Percentiles rank a stretch among this genome's conserved stretches.
Conservation (phyloP, 2,888 invertebrate genomes). For the Marasmarcha lunaedactyla region DNA sequence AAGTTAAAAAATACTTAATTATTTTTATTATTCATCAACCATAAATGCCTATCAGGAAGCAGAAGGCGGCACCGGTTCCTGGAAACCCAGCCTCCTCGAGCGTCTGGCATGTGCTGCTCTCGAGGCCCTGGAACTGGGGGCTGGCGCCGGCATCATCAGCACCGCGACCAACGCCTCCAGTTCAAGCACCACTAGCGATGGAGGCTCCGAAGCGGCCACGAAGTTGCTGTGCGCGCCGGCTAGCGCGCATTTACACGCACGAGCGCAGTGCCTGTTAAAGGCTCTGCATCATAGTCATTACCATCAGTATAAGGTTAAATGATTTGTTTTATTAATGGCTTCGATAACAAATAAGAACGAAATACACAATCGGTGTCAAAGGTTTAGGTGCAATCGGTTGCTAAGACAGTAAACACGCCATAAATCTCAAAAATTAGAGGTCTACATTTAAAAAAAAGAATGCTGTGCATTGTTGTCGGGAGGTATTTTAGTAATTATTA, state of each 20-base stretch:
- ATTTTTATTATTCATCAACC: too few relatives aligned
- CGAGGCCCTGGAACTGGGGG: slow-evolving; percentile 51
- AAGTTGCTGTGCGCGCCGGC: slow-evolving; percentile 58
- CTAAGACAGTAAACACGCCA: too few relatives aligned
- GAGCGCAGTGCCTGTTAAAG: slow-evolving; percentile 84
- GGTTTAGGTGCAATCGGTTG: too few relatives aligned
- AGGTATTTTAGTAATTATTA: too few relatives aligned
- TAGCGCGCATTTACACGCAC: slow-evolving; percentile 45
- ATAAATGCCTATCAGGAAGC: slow-evolving; percentile 47
- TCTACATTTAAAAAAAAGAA: too few relatives aligned
- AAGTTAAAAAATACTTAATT: too few relatives aligned
- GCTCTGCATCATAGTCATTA: slow-evolving; percentile 82
- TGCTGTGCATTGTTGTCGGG: too few relatives aligned
- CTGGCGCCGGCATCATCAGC: slow-evolving; percentile 25
- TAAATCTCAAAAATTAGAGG: too few relatives aligned
- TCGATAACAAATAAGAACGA: too few relatives aligned
- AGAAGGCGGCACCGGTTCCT: slow-evolving; percentile 33
- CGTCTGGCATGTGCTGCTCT: slow-evolving; percentile 56
- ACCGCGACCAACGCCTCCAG: slow-evolving; percentile 27
- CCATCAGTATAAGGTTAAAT: slow-evolving; percentile 84
- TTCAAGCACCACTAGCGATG: slow-evolving; percentile 32
- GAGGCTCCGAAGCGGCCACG: slow-evolving; percentile 41
- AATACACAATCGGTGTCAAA: background rate
- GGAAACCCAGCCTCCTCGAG: slow-evolving; percentile 54
- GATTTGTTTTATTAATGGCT: too few relatives aligned